A percentile compares a stretch with the other conserved stretches of the same genome.
Conservation (phyloP, 2,113 vertebrate genomes). For the Passer montanus region DNA sequence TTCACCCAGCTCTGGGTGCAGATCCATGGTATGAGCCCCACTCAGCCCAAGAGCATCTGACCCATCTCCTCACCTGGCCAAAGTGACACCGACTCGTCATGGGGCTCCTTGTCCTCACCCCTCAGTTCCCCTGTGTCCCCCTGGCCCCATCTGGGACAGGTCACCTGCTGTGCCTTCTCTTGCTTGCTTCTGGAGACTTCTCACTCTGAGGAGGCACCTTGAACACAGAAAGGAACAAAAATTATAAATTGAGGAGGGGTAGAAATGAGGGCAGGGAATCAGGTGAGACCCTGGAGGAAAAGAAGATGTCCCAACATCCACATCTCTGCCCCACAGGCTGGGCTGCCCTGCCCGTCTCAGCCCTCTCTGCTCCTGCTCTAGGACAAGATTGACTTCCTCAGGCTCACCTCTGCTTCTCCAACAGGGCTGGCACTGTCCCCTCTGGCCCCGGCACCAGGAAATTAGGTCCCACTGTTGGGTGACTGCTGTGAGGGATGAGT, state of each 20-base stretch:
- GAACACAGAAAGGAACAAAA: not conserved
- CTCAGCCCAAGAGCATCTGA: not conserved
- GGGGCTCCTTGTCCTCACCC: not conserved
- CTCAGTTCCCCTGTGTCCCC: rapidly evolving
- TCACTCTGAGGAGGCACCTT: not conserved
- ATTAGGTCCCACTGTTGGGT: rapidly evolving
- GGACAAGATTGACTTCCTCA: not conserved
- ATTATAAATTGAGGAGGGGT: not conserved
- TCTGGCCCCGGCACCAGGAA: not conserved
- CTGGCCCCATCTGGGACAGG: not conserved
- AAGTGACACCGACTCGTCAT: rapidly evolving
- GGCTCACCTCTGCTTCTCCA: not conserved
- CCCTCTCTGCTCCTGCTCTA: not conserved
- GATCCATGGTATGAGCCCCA: not conserved
- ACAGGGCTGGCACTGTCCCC: rapidly evolving
- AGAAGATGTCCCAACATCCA: not conserved
- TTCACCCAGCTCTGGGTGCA: too few species aligned
- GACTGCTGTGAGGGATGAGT: not conserved
- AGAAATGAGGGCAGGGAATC: not conserved
- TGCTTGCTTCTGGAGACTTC: not conserved
- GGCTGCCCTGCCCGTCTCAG: not conserved
- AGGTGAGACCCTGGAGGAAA: not conserved
- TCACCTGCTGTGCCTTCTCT: not conserved
- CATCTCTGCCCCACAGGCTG: not conserved
- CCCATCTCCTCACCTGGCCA: not conserved